Evolutionary conservation across 1,140 invertebrate species (phyloP), one percentile per base, ranked within the genome.

Genomic region (Sinella curviseta): DNA sequence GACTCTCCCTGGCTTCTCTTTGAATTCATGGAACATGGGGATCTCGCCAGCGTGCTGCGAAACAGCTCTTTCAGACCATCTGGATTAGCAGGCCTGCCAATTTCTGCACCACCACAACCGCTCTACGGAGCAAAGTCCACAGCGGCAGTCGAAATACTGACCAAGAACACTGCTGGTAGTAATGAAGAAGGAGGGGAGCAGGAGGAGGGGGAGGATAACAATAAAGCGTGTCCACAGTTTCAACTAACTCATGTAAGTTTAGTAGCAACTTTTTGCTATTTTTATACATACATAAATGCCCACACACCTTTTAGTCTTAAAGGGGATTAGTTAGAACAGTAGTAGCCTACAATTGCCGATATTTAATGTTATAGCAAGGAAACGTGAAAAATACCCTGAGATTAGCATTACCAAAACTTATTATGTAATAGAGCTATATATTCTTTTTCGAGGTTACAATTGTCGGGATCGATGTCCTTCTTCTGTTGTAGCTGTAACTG

Each of bases 21-120:
- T 85, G 95, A 97, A 85, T 97, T 92, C 84, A 97, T 97, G 95
- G 90, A 92, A 26, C 91, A 93, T 86, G 95, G 95, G 0, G 95
- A 97, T 85, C 88, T 97, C 57, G 93, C 94, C 0, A 93, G 94
- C 78, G 90, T 97, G 0, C 86, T 97, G 12, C 87, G 95, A 70
- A 90, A 89, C 30, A 94, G 93, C 77, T 31, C 84, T 89, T 1
- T 85, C 85, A 73, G 85, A 85, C 39, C 83, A 85, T 35, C 88
- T 89, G 54, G 85, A 87, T 12, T 86, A 84, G 76, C 78, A 87
- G 1, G 84, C 85, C 65, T 85, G 86, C 17, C 84, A 87, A 86
- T 89, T 8, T 48, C 39, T 20, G 39, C 20, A 20, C 39, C 20
- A 20, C 39, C 39, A 77, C 33, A 20, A 33, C n/a, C n/a, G n/a